Percentiles rank a stretch among this genome's conserved stretches.
These are phyloP conservation scores for Phocoena phocoena DNA, from an alignment of 2,113 vertebrate genomes.

Conservation along the genomic window DNA sequence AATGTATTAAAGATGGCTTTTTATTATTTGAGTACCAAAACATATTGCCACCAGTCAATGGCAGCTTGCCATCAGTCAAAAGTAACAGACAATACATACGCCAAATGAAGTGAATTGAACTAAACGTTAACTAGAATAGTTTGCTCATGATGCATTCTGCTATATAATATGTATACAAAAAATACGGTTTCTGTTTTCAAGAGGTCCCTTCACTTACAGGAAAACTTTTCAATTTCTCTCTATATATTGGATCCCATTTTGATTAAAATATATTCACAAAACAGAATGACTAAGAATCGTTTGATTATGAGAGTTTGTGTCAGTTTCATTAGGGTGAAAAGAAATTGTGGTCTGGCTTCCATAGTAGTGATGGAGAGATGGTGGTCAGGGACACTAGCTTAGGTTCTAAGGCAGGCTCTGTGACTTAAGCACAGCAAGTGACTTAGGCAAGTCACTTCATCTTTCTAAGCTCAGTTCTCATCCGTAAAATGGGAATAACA, in stretches of 20 bases:
- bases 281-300: background rate
- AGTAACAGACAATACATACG: background rate
- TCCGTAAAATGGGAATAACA: background rate
- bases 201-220: background rate
- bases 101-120: background rate
- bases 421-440: background rate
- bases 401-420: background rate
- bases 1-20: background rate
- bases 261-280: background rate
- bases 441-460: background rate
- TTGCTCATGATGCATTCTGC: background rate
- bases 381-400: no score
- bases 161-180: background rate
- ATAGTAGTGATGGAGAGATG: accelerated
- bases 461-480: background rate
- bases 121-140: background rate
- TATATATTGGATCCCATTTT: background rate
- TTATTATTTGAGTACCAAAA: background rate
- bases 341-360: background rate
- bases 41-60: background rate
- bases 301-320: background rate
- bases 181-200: background rate
- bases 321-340: background rate
- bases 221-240: background rate
- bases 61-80: background rate